phyloP scores from a whole-genome alignment of 1,140 invertebrate species.

The Reticulitermes speratus region DNA sequence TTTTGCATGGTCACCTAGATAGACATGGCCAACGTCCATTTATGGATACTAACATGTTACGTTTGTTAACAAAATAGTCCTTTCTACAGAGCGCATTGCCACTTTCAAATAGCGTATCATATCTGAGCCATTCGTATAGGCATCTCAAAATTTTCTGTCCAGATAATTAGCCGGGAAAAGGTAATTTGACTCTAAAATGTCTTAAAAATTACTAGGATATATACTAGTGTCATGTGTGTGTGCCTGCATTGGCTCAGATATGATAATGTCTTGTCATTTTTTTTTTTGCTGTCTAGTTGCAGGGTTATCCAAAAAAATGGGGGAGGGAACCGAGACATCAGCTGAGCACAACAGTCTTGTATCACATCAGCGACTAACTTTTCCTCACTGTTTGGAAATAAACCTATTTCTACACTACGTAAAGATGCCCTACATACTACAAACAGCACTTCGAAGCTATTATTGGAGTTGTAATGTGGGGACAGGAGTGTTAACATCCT shows the following conservation, averaged over 20 bases:
- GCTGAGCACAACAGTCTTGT: slow-evolving; percentile 28
- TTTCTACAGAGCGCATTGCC: slow-evolving; percentile 48
- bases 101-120: slow-evolving; percentile 64
- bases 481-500: neutral
- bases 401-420: neutral
- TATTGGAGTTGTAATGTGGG: neutral
- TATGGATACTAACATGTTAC: slow-evolving; percentile 3
- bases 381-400: slow-evolving; percentile 40
- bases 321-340: slow-evolving; percentile 32
- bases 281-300: slow-evolving; percentile 46
- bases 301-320: slow-evolving; percentile 54
- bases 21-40: neutral
- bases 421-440: neutral
- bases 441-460: neutral
- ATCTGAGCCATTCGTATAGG: slow-evolving; percentile 59
- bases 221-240: slow-evolving; percentile 28
- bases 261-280: slow-evolving; percentile 51
- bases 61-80: neutral
- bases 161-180: slow-evolving; percentile 47
- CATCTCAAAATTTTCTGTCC: slow-evolving; percentile 30
- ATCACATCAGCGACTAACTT: slow-evolving; percentile 42
- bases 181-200: slow-evolving; percentile 26
- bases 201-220: slow-evolving; percentile 30
- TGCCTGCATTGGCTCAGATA: slow-evolving; percentile 60
- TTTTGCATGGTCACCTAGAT: slow-evolving; percentile 14